Evolutionary conservation across 2,888 invertebrate genomes (phyloP).

Genomic region (Tipula helvola): DNA sequence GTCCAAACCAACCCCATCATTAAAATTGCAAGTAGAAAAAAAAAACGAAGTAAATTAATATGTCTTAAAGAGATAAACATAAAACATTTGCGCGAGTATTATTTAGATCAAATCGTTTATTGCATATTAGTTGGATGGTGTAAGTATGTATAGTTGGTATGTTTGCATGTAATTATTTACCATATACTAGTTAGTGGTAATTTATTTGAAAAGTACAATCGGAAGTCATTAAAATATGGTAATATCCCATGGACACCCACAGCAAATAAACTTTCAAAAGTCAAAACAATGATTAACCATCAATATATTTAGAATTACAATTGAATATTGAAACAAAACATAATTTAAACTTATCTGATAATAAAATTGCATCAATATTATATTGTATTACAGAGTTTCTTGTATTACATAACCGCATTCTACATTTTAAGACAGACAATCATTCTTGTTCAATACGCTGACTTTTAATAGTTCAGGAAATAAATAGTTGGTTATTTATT

Average conservation of each 20-base stretch:
- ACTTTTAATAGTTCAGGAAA: background rate
- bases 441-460: background rate
- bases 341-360: background rate
- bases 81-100: background rate
- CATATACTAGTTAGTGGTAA: no score
- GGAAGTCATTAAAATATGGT: background rate
- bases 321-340: background rate
- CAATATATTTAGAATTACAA: background rate
- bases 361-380: background rate
- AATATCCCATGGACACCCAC: background rate
- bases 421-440: background rate
- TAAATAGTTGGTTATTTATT: background rate
- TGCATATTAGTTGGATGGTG: background rate
- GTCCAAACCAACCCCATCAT: background rate
- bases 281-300: background rate
- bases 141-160: background rate
- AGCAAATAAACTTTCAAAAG: background rate
- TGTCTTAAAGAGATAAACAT: background rate
- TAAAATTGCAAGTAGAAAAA: background rate
- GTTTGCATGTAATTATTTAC: background rate
- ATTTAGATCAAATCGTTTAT: background rate
- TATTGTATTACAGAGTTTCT: background rate
- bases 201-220: background rate
- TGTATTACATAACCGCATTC: background rate
- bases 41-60: background rate